Evolutionary conservation across 2,797 vertebrate species (phyloP), one percentile per base, ranked within the genome.

Genomic region (Galagoides demidoff): DNA sequence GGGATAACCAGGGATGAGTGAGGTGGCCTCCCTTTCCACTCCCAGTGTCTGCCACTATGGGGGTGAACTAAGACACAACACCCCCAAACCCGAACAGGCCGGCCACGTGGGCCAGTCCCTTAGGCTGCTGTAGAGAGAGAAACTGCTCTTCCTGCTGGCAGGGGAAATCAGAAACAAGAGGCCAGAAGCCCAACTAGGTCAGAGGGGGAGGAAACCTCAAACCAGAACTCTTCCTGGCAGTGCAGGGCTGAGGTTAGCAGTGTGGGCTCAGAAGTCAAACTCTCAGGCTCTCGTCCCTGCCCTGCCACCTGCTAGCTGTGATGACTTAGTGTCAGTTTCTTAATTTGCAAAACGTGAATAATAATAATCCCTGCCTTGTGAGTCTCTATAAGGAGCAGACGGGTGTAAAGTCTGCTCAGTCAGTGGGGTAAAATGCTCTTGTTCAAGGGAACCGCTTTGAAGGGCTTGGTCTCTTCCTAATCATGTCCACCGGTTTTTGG

Each of bases 201-300:
- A 93, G 49, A 63, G 64, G 23, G 59, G 73, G 59, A 92, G 73
- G 85, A 91, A 94, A 92, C 87, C 85, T 90, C 93, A 83, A 84
- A 82, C 93, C 87, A 94, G 92, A 92, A 16, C 27, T 82, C 74
- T 96, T 96, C 85, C 94, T 90, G 89, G 91, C 37, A 79, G 78
- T 11, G 19, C 16, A 55, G 68, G 86, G 84, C 57, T 55, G 79
- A 93, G 87, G 85, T 81, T 57, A 73, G 16, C 55, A 34, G 37
- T 1, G 37, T 78, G 90, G 74, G 37, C 39, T 92, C 77, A 43
- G 59, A 59, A 73, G 39, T 43, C 68, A 79, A 37, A 39, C 2
- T 0, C 19, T 13, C 7, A 13, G 76, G n/a, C 64, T 95, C 83
- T 0, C 0, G 49, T 22, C 63, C 70, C 79, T 0, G 1, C 25